phyloP scores from a whole-genome alignment of 2,888 invertebrate genomes.

The Endotricha flammealis region DNA sequence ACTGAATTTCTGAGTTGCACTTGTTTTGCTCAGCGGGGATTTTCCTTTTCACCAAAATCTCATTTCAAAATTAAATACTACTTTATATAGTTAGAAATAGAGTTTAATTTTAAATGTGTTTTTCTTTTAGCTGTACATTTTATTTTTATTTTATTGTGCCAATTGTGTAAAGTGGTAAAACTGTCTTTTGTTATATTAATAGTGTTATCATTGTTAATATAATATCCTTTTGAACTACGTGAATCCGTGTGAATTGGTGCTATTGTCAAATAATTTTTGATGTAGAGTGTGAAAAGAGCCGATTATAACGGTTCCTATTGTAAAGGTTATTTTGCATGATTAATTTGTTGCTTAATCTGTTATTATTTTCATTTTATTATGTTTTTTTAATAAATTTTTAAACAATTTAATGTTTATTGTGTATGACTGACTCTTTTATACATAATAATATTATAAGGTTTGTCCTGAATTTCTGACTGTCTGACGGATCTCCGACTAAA shows the following conservation, averaged over 20 bases:
- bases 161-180: slow-evolving; percentile 42
- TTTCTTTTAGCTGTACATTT: too few relatives aligned
- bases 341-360: slow-evolving; percentile 12
- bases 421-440: too few relatives aligned
- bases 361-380: too few relatives aligned
- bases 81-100: background rate
- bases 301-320: slow-evolving; percentile 31
- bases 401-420: too few relatives aligned
- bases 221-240: slow-evolving; percentile 28
- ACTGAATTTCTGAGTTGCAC: slow-evolving; percentile 28
- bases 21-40: slow-evolving; percentile 40
- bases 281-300: slow-evolving; percentile 27
- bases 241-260: slow-evolving; percentile 32
- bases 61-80: too few relatives aligned
- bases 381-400: too few relatives aligned
- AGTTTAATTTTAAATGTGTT: slow-evolving; percentile 3
- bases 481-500: too few relatives aligned
- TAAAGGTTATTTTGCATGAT: slow-evolving; percentile 28
- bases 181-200: slow-evolving; percentile 39
- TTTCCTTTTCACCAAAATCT: slow-evolving; percentile 13
- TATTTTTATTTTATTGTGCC: slow-evolving; percentile 21
- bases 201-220: slow-evolving; percentile 32
- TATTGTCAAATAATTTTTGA: slow-evolving; percentile 30
- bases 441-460: too few relatives aligned
- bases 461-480: too few relatives aligned